Conservation (phyloP, 30 jellyfish, hydroid and myxozoan genomes). For the Mastigias papua region DNA sequence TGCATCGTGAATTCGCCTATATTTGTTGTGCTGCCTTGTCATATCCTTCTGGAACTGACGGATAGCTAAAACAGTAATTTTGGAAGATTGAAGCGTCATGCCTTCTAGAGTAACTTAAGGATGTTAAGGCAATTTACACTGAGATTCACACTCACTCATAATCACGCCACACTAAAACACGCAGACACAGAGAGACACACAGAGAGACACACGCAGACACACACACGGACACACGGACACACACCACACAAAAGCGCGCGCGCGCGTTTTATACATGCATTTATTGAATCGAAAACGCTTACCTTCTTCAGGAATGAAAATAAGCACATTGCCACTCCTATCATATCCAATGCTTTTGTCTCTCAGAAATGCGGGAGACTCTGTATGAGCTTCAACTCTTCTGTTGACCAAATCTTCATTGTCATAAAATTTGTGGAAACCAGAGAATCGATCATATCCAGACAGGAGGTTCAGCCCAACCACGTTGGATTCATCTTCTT, state of each 20-base stretch:
- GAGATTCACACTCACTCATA: no score
- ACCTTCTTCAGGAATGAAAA: constrained; percentile 47
- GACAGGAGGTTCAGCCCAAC: constrained; percentile 49
- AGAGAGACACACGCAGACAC: no score
- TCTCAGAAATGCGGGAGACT: neutral
- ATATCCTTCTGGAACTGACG: constrained; percentile 82
- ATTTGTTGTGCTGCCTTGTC: constrained; percentile 86
- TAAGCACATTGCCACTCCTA: neutral
- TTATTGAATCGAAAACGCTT: no score
- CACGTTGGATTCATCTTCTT: neutral
- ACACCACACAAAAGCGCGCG: no score
- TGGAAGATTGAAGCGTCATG: no score
- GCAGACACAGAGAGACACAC: no score
- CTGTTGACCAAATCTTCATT: neutral
- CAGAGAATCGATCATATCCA: constrained; percentile 30
- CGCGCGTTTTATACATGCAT: no score
- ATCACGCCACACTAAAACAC: no score
- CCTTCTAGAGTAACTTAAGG: no score
- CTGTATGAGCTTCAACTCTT: neutral
- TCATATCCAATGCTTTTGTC: neutral
- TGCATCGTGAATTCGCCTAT: constrained; percentile 75
- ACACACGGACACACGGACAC: no score
- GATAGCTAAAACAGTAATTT: constrained; percentile 76
- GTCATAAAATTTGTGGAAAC: neutral
- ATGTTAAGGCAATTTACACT: no score